Evolutionary conservation across 2,888 invertebrate genomes (phyloP).

Genomic region (Eudemis profundana): DNA sequence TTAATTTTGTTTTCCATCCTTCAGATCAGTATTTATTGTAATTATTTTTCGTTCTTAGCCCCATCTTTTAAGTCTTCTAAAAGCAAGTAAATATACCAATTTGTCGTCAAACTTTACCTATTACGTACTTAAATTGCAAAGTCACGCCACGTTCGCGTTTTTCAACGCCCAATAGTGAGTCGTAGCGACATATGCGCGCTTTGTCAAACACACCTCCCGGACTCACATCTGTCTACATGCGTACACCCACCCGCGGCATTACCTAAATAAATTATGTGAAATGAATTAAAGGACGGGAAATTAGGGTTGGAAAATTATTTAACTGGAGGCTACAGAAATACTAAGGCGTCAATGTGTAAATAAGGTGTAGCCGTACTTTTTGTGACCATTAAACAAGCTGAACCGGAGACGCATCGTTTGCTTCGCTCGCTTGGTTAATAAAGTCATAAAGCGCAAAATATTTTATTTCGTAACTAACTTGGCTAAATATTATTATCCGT

Average conservation of each 20-base stretch:
- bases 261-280: constrained; percentile 30
- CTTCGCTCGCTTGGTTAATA: too few species aligned
- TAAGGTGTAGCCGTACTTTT: too few species aligned
- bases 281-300: constrained; percentile 12
- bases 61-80: not conserved
- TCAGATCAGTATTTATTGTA: not conserved
- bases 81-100: not conserved
- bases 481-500: too few species aligned
- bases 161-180: constrained; percentile 70
- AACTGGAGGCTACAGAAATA: too few species aligned
- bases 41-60: not conserved
- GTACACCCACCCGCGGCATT: constrained; percentile 72
- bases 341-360: too few species aligned
- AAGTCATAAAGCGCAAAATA: too few species aligned
- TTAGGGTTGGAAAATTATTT: not conserved
- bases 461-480: too few species aligned
- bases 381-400: too few species aligned
- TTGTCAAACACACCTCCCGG: constrained; percentile 72
- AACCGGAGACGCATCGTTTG: too few species aligned
- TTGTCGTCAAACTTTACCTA: not conserved
- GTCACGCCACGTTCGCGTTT: constrained; percentile 72
- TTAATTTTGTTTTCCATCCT: too few species aligned
- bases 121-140: constrained; percentile 44
- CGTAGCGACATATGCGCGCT: constrained; percentile 73
- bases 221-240: constrained; percentile 74